A percentile compares a stretch with the other conserved stretches of the same genome.
Conservation (phyloP, 2,888 invertebrate genomes). For the Tachystola acroxantha region DNA sequence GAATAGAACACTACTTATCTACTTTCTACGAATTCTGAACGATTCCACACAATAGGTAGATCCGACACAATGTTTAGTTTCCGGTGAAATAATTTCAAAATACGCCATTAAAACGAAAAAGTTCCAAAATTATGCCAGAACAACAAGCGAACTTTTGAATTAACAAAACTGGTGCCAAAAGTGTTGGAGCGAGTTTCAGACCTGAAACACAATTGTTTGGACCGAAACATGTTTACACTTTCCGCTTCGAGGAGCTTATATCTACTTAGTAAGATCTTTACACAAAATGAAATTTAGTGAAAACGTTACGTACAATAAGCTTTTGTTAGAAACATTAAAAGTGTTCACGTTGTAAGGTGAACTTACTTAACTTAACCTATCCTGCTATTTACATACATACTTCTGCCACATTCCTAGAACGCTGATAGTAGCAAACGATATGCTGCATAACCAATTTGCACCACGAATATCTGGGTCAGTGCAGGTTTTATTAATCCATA, state of each 20-base stretch:
- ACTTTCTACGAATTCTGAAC: no score
- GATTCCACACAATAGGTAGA: neutral
- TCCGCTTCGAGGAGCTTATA: conserved; percentile 1
- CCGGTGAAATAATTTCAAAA: neutral
- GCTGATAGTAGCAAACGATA: no score
- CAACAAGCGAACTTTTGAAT: conserved; percentile 40
- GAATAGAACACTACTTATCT: no score
- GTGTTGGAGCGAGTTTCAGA: conserved; percentile 29
- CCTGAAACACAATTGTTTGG: conserved; percentile 24
- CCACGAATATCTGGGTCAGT: no score
- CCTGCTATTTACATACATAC: no score
- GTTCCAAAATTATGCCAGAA: neutral
- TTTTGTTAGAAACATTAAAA: neutral
- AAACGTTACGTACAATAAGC: neutral
- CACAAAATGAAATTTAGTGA: neutral
- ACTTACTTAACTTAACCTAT: no score
- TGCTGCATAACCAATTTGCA: no score
- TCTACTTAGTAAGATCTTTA: neutral
- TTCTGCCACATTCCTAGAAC: no score
- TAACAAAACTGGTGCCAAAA: conserved; percentile 48
- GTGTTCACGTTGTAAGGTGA: no score
- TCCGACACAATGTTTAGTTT: neutral
- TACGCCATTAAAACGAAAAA: neutral
- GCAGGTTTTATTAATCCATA: neutral
- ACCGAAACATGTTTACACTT: conserved; percentile 30